Percentiles rank a stretch among this genome's conserved stretches.
phyloP scores from a whole-genome alignment of 1,140 invertebrate species.

The Araneus ventricosus region DNA sequence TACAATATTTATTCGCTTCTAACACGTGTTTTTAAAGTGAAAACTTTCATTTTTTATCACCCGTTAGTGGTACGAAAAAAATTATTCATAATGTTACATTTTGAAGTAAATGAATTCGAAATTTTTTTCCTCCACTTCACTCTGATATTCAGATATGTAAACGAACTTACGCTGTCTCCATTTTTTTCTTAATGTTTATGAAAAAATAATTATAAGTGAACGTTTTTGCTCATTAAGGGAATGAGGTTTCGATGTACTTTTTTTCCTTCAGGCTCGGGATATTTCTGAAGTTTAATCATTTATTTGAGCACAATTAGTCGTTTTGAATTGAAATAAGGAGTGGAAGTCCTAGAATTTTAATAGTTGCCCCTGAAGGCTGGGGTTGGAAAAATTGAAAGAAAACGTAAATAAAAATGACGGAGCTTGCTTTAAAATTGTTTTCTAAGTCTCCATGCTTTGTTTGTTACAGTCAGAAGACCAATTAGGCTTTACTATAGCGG shows the following conservation, averaged over 20 bases:
- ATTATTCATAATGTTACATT: constrained; percentile 19
- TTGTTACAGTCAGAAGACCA: background rate
- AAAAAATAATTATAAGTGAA: background rate
- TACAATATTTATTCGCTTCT: constrained; percentile 20
- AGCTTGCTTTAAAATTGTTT: background rate
- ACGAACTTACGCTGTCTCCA: background rate
- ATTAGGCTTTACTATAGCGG: background rate
- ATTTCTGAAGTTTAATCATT: constrained; percentile 37
- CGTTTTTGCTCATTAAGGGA: constrained; percentile 5
- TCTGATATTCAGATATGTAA: background rate
- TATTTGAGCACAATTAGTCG: constrained; percentile 21
- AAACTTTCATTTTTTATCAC: background rate
- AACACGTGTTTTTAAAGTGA: constrained; percentile 17
- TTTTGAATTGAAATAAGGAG: background rate
- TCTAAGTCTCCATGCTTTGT: background rate
- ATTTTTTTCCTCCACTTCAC: background rate
- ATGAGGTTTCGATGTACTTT: background rate
- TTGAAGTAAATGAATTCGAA: constrained; percentile 21
- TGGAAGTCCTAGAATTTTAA: background rate
- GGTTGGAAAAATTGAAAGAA: background rate
- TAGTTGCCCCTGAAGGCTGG: background rate
- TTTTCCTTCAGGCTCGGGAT: background rate
- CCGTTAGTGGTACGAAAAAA: background rate
- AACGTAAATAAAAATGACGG: background rate
- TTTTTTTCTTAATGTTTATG: background rate